Conservation (phyloP, 2,888 invertebrate genomes). For the Papilio elwesi region DNA sequence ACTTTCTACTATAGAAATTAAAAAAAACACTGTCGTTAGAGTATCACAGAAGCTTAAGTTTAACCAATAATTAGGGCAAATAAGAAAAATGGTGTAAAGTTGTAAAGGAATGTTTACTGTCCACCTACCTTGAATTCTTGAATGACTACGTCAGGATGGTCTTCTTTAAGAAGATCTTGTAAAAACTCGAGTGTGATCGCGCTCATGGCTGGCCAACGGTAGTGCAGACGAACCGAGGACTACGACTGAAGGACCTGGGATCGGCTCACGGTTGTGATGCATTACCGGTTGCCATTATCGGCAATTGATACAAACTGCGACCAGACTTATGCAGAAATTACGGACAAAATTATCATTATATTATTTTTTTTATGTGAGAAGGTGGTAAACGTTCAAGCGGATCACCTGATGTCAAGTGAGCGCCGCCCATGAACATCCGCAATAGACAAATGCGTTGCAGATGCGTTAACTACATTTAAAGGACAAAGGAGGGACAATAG, state of each 20-base stretch:
- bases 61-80: no score
- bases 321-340: conserved; percentile 32
- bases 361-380: no score
- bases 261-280: conserved; percentile 43
- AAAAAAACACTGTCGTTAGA: no score
- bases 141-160: conserved; percentile 83
- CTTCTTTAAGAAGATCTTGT: conserved; percentile 80
- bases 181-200: conserved; percentile 82
- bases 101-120: neutral
- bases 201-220: conserved; percentile 57
- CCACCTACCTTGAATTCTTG: conserved; percentile 80
- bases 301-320: conserved; percentile 40
- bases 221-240: conserved; percentile 36
- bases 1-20: no score
- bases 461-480: no score
- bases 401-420: no score
- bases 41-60: no score
- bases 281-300: conserved; percentile 43
- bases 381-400: no score
- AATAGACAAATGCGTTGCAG: no score
- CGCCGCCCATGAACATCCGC: no score
- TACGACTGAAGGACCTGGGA: conserved; percentile 45
- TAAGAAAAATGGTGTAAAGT: no score
- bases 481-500: no score
- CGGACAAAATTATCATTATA: neutral